phyloP scores from a whole-genome alignment of 2,888 invertebrate genomes.

The Chromoteleia sp. region DNA sequence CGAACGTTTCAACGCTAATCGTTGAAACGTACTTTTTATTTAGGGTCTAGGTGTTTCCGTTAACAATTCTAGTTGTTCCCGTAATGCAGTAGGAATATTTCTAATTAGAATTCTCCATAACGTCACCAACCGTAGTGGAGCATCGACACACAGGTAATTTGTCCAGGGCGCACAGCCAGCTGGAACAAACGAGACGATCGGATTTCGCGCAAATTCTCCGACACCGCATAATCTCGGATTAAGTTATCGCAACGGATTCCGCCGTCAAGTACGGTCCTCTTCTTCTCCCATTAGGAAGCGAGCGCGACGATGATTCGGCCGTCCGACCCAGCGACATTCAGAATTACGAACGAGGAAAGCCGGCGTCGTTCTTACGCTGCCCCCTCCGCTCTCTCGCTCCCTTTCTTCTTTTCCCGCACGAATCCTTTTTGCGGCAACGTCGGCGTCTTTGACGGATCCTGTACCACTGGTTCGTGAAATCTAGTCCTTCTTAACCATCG shows the following conservation, averaged over 20 bases:
- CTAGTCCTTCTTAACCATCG: conserved; percentile 82
- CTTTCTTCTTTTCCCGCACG: conserved; percentile 76
- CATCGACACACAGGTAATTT: conserved; percentile 35
- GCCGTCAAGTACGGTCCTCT: conserved; percentile 78
- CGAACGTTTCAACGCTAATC: no score
- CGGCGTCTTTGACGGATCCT: conserved; percentile 84
- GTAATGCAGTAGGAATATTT: neutral
- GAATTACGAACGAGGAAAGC: conserved; percentile 54
- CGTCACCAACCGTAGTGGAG: conserved; percentile 33
- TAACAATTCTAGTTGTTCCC: no score
- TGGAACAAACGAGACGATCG: conserved; percentile 73
- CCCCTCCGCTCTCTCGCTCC: conserved; percentile 36
- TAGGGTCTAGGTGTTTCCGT: no score
- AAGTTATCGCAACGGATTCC: conserved; percentile 81
- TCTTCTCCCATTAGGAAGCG: conserved; percentile 72
- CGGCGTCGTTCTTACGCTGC: conserved; percentile 34
- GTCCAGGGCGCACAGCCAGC: conserved; percentile 54
- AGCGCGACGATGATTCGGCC: conserved; percentile 43
- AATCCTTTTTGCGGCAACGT: conserved; percentile 79
- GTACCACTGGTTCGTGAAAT: conserved; percentile 84
- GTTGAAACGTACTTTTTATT: no score
- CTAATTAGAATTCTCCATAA: conserved; percentile 26
- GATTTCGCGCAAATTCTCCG: conserved; percentile 73
- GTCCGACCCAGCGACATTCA: conserved; percentile 43
- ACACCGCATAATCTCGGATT: conserved; percentile 76